A percentile compares a stretch with the other conserved stretches of the same genome.
Conservation (phyloP, 2,797 vertebrate genomes). For the Paramormyrops hopkinsi region DNA sequence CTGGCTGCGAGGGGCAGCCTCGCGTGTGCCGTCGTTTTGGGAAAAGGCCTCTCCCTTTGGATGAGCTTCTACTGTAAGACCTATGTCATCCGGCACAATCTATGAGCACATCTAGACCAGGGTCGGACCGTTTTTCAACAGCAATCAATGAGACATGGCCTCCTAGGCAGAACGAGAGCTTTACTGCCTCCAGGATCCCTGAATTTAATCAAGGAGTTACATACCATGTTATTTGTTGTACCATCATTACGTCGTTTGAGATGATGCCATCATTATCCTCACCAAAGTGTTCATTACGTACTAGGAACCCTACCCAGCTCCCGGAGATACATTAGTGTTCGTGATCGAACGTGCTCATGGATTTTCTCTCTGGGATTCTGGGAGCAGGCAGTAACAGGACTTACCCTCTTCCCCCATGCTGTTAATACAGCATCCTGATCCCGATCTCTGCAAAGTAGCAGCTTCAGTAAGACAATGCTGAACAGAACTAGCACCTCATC, state of each 20-base stretch:
- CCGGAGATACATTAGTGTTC: not conserved
- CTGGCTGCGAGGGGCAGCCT: not conserved
- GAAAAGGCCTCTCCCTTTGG: not conserved
- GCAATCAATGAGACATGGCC: conserved; percentile 32
- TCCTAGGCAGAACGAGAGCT: conserved; percentile 31
- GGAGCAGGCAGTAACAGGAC: not conserved
- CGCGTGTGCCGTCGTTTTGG: not conserved
- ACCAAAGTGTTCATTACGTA: conserved; percentile 28
- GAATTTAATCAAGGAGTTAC: conserved; percentile 29
- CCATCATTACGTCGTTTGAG: conserved; percentile 34
- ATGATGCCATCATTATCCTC: conserved; percentile 24
- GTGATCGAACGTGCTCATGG: not conserved
- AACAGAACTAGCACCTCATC: conserved; percentile 34
- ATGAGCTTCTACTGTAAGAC: not conserved
- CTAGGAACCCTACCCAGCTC: not conserved
- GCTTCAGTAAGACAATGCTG: conserved; percentile 24
- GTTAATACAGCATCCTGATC: not conserved
- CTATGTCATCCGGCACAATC: not conserved
- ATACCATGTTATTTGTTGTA: conserved; percentile 22
- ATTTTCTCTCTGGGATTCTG: not conserved
- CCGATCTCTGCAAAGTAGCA: conserved; percentile 2
- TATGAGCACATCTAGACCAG: not conserved
- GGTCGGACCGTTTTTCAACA: conserved; percentile 23
- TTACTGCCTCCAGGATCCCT: conserved; percentile 32
- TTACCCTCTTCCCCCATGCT: not conserved